These are phyloP conservation scores for Byasa hedistus DNA, from an alignment of 2,888 invertebrate species.

Conservation along the genomic window DNA sequence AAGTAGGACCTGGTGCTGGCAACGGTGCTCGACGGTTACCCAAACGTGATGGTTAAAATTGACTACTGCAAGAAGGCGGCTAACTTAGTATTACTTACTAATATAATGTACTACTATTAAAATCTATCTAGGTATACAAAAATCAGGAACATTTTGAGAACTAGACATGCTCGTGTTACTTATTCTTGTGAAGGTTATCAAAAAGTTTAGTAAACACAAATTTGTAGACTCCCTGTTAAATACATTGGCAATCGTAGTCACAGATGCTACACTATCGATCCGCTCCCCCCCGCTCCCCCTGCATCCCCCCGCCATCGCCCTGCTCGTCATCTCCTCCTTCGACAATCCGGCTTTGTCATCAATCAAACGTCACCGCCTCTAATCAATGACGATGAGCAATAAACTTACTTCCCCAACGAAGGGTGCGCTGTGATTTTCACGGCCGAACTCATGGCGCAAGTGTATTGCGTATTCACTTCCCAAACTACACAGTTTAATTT, in stretches of 20 bases:
- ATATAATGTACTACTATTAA: too few relatives aligned
- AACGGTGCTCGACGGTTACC: too few relatives aligned
- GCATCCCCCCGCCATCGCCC: too few relatives aligned
- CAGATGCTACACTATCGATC: slow-evolving; percentile 2
- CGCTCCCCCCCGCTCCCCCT: neutral
- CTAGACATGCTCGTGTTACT: too few relatives aligned
- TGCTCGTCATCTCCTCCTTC: slow-evolving; percentile 18
- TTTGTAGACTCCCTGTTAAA: neutral
- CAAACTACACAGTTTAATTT: too few relatives aligned
- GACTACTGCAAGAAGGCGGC: too few relatives aligned
- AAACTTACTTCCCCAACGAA: slow-evolving; percentile 5
- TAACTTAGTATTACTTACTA: too few relatives aligned
- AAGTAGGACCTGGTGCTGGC: too few relatives aligned
- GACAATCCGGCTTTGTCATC: slow-evolving; percentile 24
- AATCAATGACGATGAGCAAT: slow-evolving; percentile 20
- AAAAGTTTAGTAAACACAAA: neutral
- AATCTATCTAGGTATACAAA: too few relatives aligned
- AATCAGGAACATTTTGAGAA: too few relatives aligned
- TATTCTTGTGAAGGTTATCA: too few relatives aligned
- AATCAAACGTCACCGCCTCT: slow-evolving; percentile 27
- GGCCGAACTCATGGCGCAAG: neutral
- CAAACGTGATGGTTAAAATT: too few relatives aligned
- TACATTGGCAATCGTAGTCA: neutral
- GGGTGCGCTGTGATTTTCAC: slow-evolving; percentile 7
- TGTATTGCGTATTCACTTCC: neutral